Percentiles rank a stretch among this genome's conserved stretches.
phyloP scores from a whole-genome alignment of 2,113 vertebrate genomes.

The Nestor notabilis region DNA sequence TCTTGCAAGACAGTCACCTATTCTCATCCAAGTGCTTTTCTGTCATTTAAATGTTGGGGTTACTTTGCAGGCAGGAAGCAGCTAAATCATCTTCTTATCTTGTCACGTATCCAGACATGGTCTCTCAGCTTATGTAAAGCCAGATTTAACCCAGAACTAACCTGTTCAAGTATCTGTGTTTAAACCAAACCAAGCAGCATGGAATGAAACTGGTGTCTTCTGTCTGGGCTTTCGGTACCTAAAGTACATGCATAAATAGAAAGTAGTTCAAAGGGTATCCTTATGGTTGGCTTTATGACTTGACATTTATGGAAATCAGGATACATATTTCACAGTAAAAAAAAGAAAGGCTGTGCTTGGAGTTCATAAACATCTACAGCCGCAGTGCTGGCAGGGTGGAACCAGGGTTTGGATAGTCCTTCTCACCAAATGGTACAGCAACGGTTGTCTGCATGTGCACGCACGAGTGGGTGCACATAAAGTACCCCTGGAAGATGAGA shows the following conservation, averaged over 20 bases:
- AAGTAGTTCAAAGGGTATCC: neutral
- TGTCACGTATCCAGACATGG: neutral
- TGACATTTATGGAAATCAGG: neutral
- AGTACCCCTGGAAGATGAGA: neutral
- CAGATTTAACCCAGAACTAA: constrained; percentile 2
- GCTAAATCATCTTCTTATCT: constrained; percentile 4
- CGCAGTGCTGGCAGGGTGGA: rapidly evolving
- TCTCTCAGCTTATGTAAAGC: constrained; percentile 13
- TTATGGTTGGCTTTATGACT: neutral
- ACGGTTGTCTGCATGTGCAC: neutral
- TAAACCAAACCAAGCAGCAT: neutral
- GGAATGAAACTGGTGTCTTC: neutral
- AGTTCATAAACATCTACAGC: neutral
- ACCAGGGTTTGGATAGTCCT: neutral
- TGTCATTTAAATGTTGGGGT: neutral
- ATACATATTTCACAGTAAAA: neutral
- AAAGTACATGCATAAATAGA: neutral
- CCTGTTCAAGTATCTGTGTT: neutral
- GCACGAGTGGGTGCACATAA: too few species aligned
- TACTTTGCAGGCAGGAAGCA: neutral
- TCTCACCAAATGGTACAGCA: rapidly evolving
- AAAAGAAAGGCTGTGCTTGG: neutral
- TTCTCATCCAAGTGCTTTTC: neutral
- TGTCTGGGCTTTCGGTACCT: neutral
- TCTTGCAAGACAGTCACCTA: neutral